phyloP scores from a whole-genome alignment of 2,888 invertebrate species.

The Opisthograptis luteolata region DNA sequence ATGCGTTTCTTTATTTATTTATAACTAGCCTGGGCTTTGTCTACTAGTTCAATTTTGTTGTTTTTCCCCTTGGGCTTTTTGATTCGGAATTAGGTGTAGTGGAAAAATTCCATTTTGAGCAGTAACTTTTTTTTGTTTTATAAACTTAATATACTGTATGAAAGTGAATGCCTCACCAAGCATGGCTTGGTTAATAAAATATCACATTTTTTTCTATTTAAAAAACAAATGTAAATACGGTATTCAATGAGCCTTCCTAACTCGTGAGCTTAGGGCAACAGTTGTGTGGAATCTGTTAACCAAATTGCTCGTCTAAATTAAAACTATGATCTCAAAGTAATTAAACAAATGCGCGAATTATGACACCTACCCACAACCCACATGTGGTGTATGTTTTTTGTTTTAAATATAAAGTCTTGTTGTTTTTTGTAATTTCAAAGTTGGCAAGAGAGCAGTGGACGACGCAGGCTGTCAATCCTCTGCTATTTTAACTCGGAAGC shows the following conservation, averaged over 20 bases:
- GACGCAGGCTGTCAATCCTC: slow-evolving; percentile 72
- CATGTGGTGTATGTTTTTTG: slow-evolving; percentile 54
- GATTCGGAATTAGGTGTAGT: too few species aligned
- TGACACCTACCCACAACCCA: slow-evolving; percentile 53
- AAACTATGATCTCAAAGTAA: slow-evolving; percentile 63
- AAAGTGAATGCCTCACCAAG: too few species aligned
- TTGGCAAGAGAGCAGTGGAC: slow-evolving; percentile 76
- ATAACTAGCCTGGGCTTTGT: slow-evolving; percentile 18
- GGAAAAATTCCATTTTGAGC: too few species aligned
- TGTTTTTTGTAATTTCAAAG: slow-evolving; percentile 77
- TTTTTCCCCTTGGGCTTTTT: too few species aligned
- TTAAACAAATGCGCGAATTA: slow-evolving; percentile 57
- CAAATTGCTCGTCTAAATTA: slow-evolving; percentile 54
- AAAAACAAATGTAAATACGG: too few species aligned
- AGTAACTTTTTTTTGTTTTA: too few species aligned
- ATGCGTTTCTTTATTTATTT: slow-evolving; percentile 30
- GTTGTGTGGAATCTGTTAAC: slow-evolving; percentile 52
- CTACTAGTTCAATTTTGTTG: too few species aligned
- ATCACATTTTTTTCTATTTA: too few species aligned
- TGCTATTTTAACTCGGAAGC: slow-evolving; percentile 67
- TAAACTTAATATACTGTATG: too few species aligned
- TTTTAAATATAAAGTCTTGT: slow-evolving; percentile 50
- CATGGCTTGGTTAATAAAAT: too few species aligned
- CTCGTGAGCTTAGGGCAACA: too few species aligned
- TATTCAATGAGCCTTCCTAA: too few species aligned